A percentile compares a stretch with the other conserved stretches of the same genome.
These are phyloP conservation scores for Myxocyprinus asiaticus DNA, from an alignment of 2,113 vertebrate species.

Conservation along the genomic window DNA sequence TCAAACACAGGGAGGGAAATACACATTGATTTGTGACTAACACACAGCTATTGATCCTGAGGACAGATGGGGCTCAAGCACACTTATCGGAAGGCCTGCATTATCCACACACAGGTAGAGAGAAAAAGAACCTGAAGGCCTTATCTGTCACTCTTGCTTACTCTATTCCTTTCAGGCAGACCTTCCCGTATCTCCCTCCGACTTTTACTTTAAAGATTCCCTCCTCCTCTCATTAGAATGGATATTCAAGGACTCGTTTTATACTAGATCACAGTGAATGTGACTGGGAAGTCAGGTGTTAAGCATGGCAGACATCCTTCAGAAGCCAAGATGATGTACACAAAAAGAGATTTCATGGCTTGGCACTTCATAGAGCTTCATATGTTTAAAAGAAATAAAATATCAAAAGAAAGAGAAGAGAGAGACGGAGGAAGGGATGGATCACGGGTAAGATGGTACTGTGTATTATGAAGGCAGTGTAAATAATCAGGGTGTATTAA, in stretches of 20 bases:
- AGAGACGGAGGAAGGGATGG: neutral
- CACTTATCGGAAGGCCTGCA: slow-evolving; percentile 37
- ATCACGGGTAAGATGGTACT: slow-evolving; percentile 5
- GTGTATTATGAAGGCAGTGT: slow-evolving; percentile 27
- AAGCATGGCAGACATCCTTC: slow-evolving; percentile 31
- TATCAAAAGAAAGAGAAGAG: slow-evolving; percentile 29
- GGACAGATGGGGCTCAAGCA: slow-evolving; percentile 15
- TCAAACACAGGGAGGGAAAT: slow-evolving; percentile 36
- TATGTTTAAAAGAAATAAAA: slow-evolving; percentile 31
- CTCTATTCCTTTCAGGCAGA: neutral
- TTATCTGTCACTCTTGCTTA: slow-evolving; percentile 10
- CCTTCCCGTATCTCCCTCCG: neutral
- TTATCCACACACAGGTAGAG: neutral
- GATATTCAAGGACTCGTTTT: slow-evolving; percentile 23
- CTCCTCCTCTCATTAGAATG: neutral
- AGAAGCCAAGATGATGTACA: slow-evolving; percentile 13
- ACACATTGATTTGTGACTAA: slow-evolving; percentile 41
- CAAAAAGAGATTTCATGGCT: neutral
- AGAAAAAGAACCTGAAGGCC: neutral
- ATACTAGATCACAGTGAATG: slow-evolving; percentile 4
- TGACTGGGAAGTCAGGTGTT: slow-evolving; percentile 26
- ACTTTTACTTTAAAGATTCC: slow-evolving; percentile 4
- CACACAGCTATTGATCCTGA: slow-evolving; percentile 34
- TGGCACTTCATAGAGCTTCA: neutral
- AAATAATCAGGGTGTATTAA: slow-evolving; percentile 58